These are phyloP conservation scores for Akabosia matsudoensis DNA, from an alignment of 1,140 invertebrate genomes.

Conservation along the genomic window DNA sequence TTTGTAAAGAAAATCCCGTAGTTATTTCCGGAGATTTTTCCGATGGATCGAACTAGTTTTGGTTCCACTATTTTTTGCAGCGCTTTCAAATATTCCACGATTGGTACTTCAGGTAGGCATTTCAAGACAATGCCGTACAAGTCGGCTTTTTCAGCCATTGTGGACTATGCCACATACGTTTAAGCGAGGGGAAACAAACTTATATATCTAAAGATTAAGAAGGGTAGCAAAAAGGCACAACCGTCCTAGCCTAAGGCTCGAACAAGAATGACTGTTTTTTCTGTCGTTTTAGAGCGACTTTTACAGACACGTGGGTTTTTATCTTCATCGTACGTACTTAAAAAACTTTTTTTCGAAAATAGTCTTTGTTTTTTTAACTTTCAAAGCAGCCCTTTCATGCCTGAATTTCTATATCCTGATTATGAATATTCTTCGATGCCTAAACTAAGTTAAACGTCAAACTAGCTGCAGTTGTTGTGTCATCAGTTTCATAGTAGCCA, in stretches of 20 bases:
- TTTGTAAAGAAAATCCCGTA: not conserved
- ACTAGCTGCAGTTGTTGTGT: too few relatives aligned
- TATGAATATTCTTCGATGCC: too few relatives aligned
- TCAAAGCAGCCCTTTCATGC: too few relatives aligned
- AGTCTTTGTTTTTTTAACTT: too few relatives aligned
- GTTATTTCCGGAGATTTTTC: slow-evolving; percentile 1
- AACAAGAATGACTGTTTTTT: not conserved
- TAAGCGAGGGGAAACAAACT: not conserved
- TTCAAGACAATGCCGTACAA: not conserved
- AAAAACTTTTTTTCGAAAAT: too few relatives aligned
- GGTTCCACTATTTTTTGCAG: not conserved
- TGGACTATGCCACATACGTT: not conserved
- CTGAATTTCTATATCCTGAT: too few relatives aligned
- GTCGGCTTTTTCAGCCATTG: not conserved
- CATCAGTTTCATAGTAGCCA: too few relatives aligned
- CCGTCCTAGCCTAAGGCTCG: not conserved
- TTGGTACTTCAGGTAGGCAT: not conserved
- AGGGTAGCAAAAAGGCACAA: not conserved
- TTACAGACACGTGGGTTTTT: too few relatives aligned
- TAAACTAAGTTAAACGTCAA: too few relatives aligned
- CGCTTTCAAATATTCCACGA: not conserved
- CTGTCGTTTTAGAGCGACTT: too few relatives aligned
- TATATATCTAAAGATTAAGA: not conserved
- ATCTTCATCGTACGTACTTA: too few relatives aligned
- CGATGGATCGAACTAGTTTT: not conserved